A percentile compares a stretch with the other conserved stretches of the same genome.
phyloP scores from a whole-genome alignment of 2,797 vertebrate genomes.

The Muscicapa comitata region DNA sequence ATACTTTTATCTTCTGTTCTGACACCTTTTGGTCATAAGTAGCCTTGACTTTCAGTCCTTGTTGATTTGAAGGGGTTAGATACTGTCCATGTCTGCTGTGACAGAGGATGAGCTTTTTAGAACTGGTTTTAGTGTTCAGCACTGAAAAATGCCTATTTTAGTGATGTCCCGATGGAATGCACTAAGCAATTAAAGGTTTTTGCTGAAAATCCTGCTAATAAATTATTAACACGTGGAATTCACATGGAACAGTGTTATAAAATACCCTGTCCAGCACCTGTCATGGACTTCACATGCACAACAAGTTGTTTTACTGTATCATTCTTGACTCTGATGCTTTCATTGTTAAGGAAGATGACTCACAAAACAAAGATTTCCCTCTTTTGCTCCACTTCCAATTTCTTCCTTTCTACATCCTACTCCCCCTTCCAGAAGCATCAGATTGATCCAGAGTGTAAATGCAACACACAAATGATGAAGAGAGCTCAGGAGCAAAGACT shows the following conservation, averaged over 20 bases:
- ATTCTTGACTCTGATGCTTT: neutral
- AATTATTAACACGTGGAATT: neutral
- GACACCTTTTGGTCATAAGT: constrained; percentile 9
- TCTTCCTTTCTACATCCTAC: neutral
- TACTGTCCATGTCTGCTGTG: neutral
- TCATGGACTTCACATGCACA: neutral
- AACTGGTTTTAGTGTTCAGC: neutral
- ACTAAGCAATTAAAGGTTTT: neutral
- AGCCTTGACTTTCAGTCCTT: neutral
- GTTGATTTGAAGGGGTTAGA: neutral
- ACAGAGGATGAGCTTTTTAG: neutral
- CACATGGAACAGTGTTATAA: neutral
- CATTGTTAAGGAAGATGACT: neutral
- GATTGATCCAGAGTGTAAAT: neutral
- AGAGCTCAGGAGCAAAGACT: neutral
- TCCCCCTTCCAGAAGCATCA: neutral
- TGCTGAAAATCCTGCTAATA: neutral
- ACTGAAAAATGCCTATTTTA: neutral
- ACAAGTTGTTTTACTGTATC: neutral
- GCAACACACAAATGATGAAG: neutral
- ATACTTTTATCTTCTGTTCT: neutral
- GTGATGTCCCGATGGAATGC: neutral
- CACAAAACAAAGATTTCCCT: neutral
- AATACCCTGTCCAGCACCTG: neutral
- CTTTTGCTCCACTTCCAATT: neutral